Percentiles rank a stretch among this genome's conserved stretches.
These are phyloP conservation scores for Chirona hameri DNA, from an alignment of 2,888 invertebrate genomes.

Conservation along the genomic window DNA sequence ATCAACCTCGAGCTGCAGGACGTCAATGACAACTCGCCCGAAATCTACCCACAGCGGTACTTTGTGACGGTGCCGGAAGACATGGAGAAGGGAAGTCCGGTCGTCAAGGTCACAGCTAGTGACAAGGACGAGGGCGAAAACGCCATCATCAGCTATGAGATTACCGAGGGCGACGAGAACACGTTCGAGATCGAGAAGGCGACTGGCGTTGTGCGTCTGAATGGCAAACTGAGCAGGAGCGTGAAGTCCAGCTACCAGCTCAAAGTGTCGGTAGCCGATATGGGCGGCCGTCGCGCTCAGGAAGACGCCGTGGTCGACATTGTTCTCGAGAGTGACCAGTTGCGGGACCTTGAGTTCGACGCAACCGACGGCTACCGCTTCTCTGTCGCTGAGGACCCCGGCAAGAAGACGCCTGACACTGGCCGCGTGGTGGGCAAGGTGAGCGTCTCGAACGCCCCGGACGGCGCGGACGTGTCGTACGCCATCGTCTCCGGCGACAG, in stretches of 20 bases:
- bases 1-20: constrained; percentile 75
- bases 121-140: constrained; percentile 88
- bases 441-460: constrained; percentile 50
- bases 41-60: constrained; percentile 86
- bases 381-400: constrained; percentile 75
- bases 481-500: constrained; percentile 71
- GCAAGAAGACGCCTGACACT: constrained; percentile 56
- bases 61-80: constrained; percentile 71
- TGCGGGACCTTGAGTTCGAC: constrained; percentile 67
- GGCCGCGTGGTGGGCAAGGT: constrained; percentile 76
- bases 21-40: constrained; percentile 87
- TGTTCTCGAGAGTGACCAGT: constrained; percentile 61
- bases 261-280: constrained; percentile 74
- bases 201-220: constrained; percentile 69
- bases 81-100: constrained; percentile 58
- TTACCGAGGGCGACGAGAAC: constrained; percentile 66
- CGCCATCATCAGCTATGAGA: constrained; percentile 69
- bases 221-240: constrained; percentile 60
- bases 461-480: constrained; percentile 77
- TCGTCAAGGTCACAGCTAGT: constrained; percentile 72
- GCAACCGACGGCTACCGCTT: constrained; percentile 74
- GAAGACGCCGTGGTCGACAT: constrained; percentile 66
- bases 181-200: constrained; percentile 73
- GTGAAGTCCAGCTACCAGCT: constrained; percentile 65
- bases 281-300: constrained; percentile 66